Percentiles rank a stretch among this genome's conserved stretches.
phyloP scores from a whole-genome alignment of 2,888 invertebrate species.

The Xylophagus ater region DNA sequence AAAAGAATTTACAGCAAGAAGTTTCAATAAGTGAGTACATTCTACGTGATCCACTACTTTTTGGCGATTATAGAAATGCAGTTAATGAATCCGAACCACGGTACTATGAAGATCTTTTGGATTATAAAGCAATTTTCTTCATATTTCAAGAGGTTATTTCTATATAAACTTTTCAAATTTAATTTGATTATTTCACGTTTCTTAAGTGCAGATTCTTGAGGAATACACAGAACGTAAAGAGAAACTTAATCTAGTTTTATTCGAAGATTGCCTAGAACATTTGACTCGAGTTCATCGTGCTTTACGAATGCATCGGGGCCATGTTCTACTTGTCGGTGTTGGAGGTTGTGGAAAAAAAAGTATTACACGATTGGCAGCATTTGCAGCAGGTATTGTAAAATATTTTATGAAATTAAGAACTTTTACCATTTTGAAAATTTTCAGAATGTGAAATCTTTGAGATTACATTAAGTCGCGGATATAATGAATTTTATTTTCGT shows the following conservation, averaged over 20 bases:
- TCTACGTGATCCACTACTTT: slow-evolving; percentile 71
- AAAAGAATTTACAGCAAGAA: slow-evolving; percentile 21
- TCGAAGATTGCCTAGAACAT: slow-evolving; percentile 87
- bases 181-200: slow-evolving; percentile 4
- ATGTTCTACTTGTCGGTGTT: slow-evolving; percentile 75
- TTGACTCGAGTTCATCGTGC: slow-evolving; percentile 77
- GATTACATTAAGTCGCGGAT: slow-evolving; percentile 73
- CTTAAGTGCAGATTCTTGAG: slow-evolving; percentile 56
- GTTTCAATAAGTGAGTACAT: slow-evolving; percentile 50
- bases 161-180: not conserved
- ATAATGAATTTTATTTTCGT: slow-evolving; percentile 69
- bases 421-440: too few species aligned
- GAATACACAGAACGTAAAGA: slow-evolving; percentile 68
- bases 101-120: slow-evolving; percentile 78
- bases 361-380: slow-evolving; percentile 67
- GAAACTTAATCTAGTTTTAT: slow-evolving; percentile 71
- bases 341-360: slow-evolving; percentile 84
- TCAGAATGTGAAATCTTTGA: slow-evolving; percentile 67
- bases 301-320: slow-evolving; percentile 65
- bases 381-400: slow-evolving; percentile 53
- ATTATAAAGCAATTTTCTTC: slow-evolving; percentile 80
- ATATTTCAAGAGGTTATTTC: slow-evolving; percentile 67
- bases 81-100: slow-evolving; percentile 67
- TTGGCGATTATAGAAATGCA: slow-evolving; percentile 82
- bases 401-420: too few species aligned